Percentiles rank a stretch among this genome's conserved stretches.
These are phyloP conservation scores for Phalera bucephala DNA, from an alignment of 2,888 invertebrate genomes.

Conservation along the genomic window DNA sequence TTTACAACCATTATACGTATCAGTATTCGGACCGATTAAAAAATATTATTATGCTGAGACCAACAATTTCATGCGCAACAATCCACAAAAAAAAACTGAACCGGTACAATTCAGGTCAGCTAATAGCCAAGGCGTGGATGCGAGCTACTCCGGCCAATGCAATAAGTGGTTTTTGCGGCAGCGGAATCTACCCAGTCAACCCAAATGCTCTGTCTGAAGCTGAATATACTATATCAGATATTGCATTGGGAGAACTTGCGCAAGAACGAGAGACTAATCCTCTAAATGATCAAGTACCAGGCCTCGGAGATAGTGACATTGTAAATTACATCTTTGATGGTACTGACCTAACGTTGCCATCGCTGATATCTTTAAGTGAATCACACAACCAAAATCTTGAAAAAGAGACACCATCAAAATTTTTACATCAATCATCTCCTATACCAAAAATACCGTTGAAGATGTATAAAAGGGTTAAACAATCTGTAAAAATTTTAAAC, in stretches of 20 bases:
- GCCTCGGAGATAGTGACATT: neutral
- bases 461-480: too few species aligned
- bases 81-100: conserved; percentile 5
- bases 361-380: too few species aligned
- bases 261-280: conserved; percentile 15
- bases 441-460: too few species aligned
- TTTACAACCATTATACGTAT: conserved; percentile 25
- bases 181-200: conserved; percentile 24
- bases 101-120: conserved; percentile 4
- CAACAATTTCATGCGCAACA: conserved; percentile 3
- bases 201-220: conserved; percentile 18
- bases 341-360: too few species aligned
- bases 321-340: too few species aligned
- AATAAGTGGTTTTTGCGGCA: conserved; percentile 22
- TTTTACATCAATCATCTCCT: too few species aligned
- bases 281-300: neutral
- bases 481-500: too few species aligned
- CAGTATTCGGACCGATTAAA: conserved; percentile 11
- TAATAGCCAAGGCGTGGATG: conserved; percentile 11
- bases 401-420: too few species aligned
- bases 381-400: too few species aligned
- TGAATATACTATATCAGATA: conserved; percentile 26
- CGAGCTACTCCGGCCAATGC: conserved; percentile 22
- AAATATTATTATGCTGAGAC: conserved; percentile 4
- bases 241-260: conserved; percentile 16